phyloP scores from a whole-genome alignment of 2,113 vertebrate species.

The Nipponia nippon region DNA sequence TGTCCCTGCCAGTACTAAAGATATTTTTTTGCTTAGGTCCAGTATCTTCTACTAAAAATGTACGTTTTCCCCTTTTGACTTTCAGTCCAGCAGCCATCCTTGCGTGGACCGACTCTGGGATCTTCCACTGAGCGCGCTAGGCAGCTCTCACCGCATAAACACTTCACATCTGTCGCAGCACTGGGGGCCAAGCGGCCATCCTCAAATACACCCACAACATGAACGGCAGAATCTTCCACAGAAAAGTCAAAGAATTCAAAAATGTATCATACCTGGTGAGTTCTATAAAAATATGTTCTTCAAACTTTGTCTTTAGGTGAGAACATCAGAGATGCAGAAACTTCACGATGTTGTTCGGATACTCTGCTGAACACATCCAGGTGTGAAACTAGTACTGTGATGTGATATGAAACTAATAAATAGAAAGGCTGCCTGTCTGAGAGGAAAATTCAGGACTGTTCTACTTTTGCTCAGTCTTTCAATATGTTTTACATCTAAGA shows the following conservation, averaged over 20 bases:
- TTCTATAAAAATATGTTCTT: not conserved
- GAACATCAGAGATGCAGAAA: not conserved
- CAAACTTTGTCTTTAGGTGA: not conserved
- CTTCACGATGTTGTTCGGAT: not conserved
- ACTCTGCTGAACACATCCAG: not conserved
- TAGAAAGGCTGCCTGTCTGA: not conserved
- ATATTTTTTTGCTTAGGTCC: not conserved
- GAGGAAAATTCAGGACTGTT: not conserved
- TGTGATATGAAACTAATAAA: not conserved
- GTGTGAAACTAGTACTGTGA: not conserved
- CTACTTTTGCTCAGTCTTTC: slow-evolving; percentile 27
- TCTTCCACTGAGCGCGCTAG: not conserved
- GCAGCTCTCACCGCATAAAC: not conserved
- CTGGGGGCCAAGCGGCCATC: not conserved
- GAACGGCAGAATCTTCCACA: not conserved
- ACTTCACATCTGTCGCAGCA: no score
- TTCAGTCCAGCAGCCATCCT: no score
- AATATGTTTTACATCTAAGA: slow-evolving; percentile 25
- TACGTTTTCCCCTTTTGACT: not conserved
- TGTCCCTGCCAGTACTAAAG: not conserved
- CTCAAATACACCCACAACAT: not conserved
- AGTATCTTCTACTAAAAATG: not conserved
- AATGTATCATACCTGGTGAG: accelerated
- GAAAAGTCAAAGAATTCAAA: not conserved
- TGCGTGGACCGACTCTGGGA: accelerated